phyloP scores from a whole-genome alignment of 2,113 vertebrate genomes.

The Chaetura pelagica region DNA sequence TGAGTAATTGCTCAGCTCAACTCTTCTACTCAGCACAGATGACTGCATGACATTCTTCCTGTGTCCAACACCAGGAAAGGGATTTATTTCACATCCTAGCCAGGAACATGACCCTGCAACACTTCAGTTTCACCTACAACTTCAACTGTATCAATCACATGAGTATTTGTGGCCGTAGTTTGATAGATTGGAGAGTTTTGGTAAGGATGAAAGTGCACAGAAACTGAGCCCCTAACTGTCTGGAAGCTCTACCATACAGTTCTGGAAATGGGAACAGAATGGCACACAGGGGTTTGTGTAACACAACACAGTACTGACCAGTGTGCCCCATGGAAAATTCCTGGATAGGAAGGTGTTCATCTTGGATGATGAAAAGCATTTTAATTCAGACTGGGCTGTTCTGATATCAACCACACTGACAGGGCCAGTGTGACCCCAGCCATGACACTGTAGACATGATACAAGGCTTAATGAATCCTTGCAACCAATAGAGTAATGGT shows the following conservation, averaged over 20 bases:
- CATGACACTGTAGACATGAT: accelerated
- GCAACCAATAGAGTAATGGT: neutral
- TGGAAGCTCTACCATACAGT: neutral
- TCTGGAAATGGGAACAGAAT: neutral
- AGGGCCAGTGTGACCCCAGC: neutral
- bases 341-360: neutral
- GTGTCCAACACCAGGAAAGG: neutral
- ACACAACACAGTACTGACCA: neutral
- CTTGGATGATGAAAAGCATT: neutral
- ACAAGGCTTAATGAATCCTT: neutral
- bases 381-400: neutral
- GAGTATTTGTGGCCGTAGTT: neutral
- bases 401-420: neutral
- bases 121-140: neutral
- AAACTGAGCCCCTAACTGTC: neutral
- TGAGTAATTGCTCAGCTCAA: no score
- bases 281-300: neutral
- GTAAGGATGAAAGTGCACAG: neutral
- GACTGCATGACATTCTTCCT: neutral
- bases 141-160: no score
- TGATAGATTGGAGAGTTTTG: neutral
- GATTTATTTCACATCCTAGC: neutral
- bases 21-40: neutral
- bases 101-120: neutral
- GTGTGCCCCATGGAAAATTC: neutral